Evolutionary conservation across 1,140 invertebrate genomes (phyloP).

Genomic region (Lasioglossum baleicum): DNA sequence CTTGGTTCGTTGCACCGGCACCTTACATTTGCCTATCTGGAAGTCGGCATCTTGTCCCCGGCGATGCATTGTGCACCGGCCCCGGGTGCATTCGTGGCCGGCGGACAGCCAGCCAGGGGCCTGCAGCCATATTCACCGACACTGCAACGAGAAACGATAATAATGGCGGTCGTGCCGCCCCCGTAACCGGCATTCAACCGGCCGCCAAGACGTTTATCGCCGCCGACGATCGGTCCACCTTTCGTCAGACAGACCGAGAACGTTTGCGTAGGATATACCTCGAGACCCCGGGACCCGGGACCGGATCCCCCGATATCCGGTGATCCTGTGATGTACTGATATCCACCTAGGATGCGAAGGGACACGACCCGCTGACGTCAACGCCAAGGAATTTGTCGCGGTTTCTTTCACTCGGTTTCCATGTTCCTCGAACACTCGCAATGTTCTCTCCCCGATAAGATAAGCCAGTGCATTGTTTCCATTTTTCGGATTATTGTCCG

Average conservation of each 20-base stretch:
- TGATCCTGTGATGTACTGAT: not conserved
- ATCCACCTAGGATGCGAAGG: not conserved
- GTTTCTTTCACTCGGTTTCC: too few relatives aligned
- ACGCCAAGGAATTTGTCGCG: not conserved
- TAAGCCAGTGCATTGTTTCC: too few relatives aligned
- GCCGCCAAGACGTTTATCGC: slow-evolving; percentile 27
- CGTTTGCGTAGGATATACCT: slow-evolving; percentile 44
- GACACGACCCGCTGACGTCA: not conserved
- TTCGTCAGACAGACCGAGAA: slow-evolving; percentile 25
- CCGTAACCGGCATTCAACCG: slow-evolving; percentile 39
- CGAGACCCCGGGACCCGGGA: slow-evolving; percentile 18
- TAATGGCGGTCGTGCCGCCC: slow-evolving; percentile 42
- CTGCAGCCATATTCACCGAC: slow-evolving; percentile 40
- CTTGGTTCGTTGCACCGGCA: slow-evolving; percentile 45
- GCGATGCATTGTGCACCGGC: slow-evolving; percentile 44
- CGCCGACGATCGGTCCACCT: slow-evolving; percentile 30
- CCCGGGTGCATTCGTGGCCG: slow-evolving; percentile 36
- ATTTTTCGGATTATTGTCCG: too few relatives aligned
- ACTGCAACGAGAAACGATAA: slow-evolving; percentile 40
- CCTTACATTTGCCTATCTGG: slow-evolving; percentile 50
- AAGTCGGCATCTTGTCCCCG: slow-evolving; percentile 47
- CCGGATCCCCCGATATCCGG: slow-evolving; percentile 18
- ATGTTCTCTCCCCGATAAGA: too few relatives aligned
- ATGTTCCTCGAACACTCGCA: too few relatives aligned
- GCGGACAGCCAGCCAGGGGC: slow-evolving; percentile 27